phyloP scores from a whole-genome alignment of 1,140 invertebrate genomes.

The Camponotus floridanus region DNA sequence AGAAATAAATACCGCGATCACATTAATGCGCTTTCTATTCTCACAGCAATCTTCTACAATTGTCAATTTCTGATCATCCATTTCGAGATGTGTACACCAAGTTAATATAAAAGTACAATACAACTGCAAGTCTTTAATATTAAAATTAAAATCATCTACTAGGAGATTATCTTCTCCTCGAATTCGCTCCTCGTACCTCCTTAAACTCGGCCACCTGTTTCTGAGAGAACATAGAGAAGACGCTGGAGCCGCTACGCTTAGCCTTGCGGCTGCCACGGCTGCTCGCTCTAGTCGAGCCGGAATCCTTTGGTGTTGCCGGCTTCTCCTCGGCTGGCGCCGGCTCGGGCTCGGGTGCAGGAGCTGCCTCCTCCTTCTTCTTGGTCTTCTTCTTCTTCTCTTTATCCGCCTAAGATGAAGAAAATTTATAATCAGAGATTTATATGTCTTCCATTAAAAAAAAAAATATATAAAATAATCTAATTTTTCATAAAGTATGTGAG shows the following conservation, averaged over 20 bases:
- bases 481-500: not conserved
- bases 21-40: not conserved
- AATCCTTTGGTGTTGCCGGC: conserved; percentile 85
- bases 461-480: not conserved
- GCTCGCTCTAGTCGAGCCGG: conserved; percentile 92
- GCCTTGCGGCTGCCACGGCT: conserved; percentile 91
- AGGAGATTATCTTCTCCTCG: too few species aligned
- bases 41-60: not conserved
- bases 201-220: conserved; percentile 98
- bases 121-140: too few species aligned
- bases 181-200: conserved; percentile 88
- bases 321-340: conserved; percentile 84
- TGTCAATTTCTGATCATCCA: not conserved
- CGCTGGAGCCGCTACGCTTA: conserved; percentile 96
- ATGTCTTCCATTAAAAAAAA: not conserved
- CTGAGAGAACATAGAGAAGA: conserved; percentile 98
- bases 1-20: conserved; percentile 23
- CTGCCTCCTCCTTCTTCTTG: conserved; percentile 88
- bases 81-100: not conserved
- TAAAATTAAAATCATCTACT: too few species aligned
- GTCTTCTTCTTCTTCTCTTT: conserved; percentile 89
- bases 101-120: too few species aligned
- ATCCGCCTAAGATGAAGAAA: conserved; percentile 85
- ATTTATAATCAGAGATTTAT: not conserved
- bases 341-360: conserved; percentile 84